Percentiles rank a stretch among this genome's conserved stretches.
Conservation (phyloP, 2,888 invertebrate species). For the Ochropacha duplaris region DNA sequence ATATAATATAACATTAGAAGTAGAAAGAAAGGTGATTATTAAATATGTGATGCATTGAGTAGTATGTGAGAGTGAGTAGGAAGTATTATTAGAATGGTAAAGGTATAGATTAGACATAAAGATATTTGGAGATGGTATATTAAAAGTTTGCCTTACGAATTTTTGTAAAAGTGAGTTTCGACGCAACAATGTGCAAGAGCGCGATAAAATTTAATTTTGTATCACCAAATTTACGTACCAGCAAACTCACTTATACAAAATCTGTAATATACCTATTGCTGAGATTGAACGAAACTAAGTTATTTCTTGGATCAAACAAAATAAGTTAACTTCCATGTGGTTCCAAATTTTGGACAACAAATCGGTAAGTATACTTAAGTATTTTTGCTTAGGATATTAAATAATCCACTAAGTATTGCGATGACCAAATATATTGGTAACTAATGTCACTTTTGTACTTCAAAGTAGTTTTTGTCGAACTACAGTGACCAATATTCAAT, state of each 20-base stretch:
- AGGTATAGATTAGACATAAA: constrained; percentile 33
- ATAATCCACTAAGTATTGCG: not conserved
- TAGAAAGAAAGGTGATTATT: constrained; percentile 64
- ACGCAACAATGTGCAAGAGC: not conserved
- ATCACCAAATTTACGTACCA: not conserved
- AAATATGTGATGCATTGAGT: constrained; percentile 62
- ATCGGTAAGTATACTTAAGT: constrained; percentile 2
- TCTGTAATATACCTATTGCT: not conserved
- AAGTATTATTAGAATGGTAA: constrained; percentile 30
- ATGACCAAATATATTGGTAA: constrained; percentile 13
- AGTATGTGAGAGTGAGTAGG: constrained; percentile 54
- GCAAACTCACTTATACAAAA: constrained; percentile 29
- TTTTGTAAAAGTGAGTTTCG: constrained; percentile 15
- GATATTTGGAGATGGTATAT: constrained; percentile 8
- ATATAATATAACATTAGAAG: constrained; percentile 49
- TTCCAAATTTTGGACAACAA: constrained; percentile 2
- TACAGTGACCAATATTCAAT: constrained; percentile 15
- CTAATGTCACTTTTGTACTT: constrained; percentile 32
- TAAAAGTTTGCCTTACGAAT: constrained; percentile 46
- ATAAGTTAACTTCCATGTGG: constrained; percentile 4
- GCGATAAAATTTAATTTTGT: not conserved
- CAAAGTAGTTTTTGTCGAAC: constrained; percentile 18
- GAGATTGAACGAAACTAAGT: not conserved
- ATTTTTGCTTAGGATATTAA: constrained; percentile 4
- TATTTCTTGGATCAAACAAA: not conserved